Base-by-base conservation (phyloP, 1,140 invertebrate species). In the Ceratitis capitata region DNA sequence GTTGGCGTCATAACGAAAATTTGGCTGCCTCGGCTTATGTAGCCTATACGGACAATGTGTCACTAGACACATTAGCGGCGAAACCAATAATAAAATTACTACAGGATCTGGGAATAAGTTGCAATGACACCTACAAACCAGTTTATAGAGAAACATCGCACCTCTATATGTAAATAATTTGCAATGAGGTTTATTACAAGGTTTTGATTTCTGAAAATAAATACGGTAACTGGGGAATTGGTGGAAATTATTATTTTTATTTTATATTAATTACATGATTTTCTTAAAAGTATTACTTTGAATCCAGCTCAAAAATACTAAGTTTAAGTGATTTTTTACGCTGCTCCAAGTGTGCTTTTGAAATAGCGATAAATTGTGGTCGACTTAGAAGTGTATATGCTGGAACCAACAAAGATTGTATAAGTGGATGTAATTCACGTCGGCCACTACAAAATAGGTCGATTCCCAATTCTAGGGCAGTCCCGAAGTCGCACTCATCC, bases 401-500 rank as follows among this genome's bases (percentile, higher is more conserved):
- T n/a, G 96, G 94, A 29, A 94, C 93, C 10, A 99, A 92, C 86
- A 97, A 92, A 86, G 93, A 93, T 42, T 94, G 89, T 2, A 95
- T 93, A 82, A 93, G 94, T 35, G 93, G 92, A 92, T 98, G 95
- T 58, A 98, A 93, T 84, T 94, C 92, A 82, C 94, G 90, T 84
- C 94, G 91, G 0, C 97, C 97, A 88, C 94, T 96, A 85, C 94
- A 95, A 89, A 99, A 97, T 23, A 98, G 91, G 92, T 98, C 95
- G 49, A 98, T 94, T 0, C 97, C 98, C 39, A 98, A 92, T 92
- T 99, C 98, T 2, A 99, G 89, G 6, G 97, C 96, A 82, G 85
- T 85, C 1, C 98, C 98, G 93, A 98, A 98, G 92, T 99, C 98
- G 91, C 96, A 97, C 92, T 99, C 98, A 91, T 99, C 98, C 86